A percentile compares a stretch with the other conserved stretches of the same genome.
Conservation (phyloP, 1,140 invertebrate genomes). For the Probaryconus sp. region DNA sequence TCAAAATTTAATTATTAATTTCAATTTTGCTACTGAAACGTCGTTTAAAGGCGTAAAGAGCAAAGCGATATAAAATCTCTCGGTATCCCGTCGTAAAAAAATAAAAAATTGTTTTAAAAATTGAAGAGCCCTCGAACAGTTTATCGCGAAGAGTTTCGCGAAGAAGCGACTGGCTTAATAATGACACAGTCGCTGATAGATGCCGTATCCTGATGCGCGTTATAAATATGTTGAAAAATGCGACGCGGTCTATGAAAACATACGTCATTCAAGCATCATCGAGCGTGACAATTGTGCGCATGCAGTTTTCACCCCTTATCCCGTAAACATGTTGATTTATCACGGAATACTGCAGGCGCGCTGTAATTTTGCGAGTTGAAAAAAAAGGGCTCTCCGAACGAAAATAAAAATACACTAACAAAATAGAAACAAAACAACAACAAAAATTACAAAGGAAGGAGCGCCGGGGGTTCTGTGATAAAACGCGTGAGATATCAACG, state of each 20-base stretch:
- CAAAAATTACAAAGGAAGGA: slow-evolving; percentile 12
- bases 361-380: slow-evolving; percentile 45
- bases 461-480: slow-evolving; percentile 46
- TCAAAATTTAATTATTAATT: no score
- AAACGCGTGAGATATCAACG: slow-evolving; percentile 59
- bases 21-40: no score
- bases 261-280: slow-evolving; percentile 56
- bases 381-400: slow-evolving; percentile 22
- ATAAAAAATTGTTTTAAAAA: no score
- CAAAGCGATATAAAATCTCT: no score
- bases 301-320: slow-evolving; percentile 44
- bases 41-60: no score
- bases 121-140: no score
- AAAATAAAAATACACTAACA: slow-evolving; percentile 23
- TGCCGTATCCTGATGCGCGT: slow-evolving; percentile 8
- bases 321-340: slow-evolving; percentile 58
- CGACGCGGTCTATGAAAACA: slow-evolving; percentile 8
- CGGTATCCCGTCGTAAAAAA: no score
- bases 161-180: slow-evolving; percentile 2
- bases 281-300: slow-evolving; percentile 48
- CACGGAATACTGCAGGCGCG: slow-evolving; percentile 20
- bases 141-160: slow-evolving; percentile 1
- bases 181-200: slow-evolving; percentile 14
- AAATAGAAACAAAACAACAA: slow-evolving; percentile 14
- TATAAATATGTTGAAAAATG: slow-evolving; percentile 30